phyloP scores from a whole-genome alignment of 1,140 invertebrate species.

The Orchesella cincta region DNA sequence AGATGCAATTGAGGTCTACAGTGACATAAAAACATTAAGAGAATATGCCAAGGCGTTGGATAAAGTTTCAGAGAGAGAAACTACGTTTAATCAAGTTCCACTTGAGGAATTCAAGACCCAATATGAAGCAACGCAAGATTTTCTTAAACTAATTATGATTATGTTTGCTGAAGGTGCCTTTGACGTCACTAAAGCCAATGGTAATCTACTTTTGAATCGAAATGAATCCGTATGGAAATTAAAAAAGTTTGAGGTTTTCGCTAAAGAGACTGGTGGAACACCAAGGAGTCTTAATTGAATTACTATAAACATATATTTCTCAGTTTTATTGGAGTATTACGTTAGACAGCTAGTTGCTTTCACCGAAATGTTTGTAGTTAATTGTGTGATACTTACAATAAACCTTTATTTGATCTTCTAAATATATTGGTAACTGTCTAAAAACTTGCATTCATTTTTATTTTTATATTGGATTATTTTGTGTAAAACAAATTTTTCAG shows the following conservation, averaged over 20 bases:
- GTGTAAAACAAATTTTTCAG: too few relatives aligned
- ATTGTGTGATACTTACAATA: too few relatives aligned
- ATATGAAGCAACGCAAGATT: not conserved
- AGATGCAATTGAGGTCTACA: constrained; percentile 8
- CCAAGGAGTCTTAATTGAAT: too few relatives aligned
- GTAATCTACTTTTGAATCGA: not conserved
- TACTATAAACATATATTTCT: too few relatives aligned
- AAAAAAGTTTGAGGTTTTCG: constrained; percentile 14
- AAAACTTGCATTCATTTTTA: too few relatives aligned
- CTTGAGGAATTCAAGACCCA: not conserved
- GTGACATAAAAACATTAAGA: not conserved
- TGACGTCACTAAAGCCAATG: not conserved
- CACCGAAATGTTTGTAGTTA: too few relatives aligned
- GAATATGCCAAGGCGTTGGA: constrained; percentile 18
- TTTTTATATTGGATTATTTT: too few relatives aligned
- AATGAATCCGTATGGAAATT: not conserved
- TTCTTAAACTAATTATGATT: not conserved
- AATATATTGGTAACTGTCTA: too few relatives aligned
- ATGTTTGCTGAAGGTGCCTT: constrained; percentile 14
- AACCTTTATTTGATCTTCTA: too few relatives aligned
- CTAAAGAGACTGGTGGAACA: not conserved
- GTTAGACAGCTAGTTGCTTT: too few relatives aligned
- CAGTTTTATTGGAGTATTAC: too few relatives aligned
- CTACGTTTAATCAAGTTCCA: not conserved
- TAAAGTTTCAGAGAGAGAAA: not conserved